Evolutionary conservation across 1,140 invertebrate species (phyloP).

Genomic region (Pogonomyrmex barbatus): DNA sequence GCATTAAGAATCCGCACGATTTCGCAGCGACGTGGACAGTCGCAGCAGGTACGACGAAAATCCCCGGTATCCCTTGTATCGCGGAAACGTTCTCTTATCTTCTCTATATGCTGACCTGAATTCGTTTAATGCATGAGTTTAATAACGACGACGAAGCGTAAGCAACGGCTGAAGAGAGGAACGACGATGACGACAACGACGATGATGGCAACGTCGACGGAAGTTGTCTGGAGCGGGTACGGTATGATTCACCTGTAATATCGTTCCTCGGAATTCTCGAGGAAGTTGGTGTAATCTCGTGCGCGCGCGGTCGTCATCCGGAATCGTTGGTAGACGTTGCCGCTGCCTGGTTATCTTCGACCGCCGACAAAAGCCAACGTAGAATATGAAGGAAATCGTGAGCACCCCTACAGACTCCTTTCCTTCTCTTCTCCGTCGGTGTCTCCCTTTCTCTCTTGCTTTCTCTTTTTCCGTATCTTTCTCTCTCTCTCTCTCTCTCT

Average conservation of each 20-base stretch:
- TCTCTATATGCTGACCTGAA: conserved; percentile 13
- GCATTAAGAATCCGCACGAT: not conserved
- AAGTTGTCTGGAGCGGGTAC: conserved; percentile 10
- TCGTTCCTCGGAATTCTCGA: conserved; percentile 18
- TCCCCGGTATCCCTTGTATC: not conserved
- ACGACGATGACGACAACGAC: not conserved
- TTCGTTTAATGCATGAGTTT: conserved; percentile 20
- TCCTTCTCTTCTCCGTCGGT: conserved; percentile 16
- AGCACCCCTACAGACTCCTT: conserved; percentile 70
- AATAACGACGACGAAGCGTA: conserved; percentile 37
- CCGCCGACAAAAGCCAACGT: conserved; percentile 70
- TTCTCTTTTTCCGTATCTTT: conserved; percentile 53
- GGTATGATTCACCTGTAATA: conserved; percentile 47
- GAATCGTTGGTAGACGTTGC: conserved; percentile 66
- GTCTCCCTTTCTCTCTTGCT: conserved; percentile 29
- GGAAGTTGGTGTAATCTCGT: conserved; percentile 65
- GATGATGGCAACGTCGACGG: not conserved
- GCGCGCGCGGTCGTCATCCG: conserved; percentile 59
- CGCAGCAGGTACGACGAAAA: not conserved
- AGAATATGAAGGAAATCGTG: conserved; percentile 78
- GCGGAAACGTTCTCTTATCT: not conserved
- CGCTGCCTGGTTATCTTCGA: conserved; percentile 68
- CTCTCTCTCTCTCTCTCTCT: conserved; percentile 45
- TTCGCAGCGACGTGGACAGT: not conserved
- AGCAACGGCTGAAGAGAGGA: conserved; percentile 28